Base-by-base conservation (phyloP, 2,797 vertebrate species). In the Thalassophryne amazonica region DNA sequence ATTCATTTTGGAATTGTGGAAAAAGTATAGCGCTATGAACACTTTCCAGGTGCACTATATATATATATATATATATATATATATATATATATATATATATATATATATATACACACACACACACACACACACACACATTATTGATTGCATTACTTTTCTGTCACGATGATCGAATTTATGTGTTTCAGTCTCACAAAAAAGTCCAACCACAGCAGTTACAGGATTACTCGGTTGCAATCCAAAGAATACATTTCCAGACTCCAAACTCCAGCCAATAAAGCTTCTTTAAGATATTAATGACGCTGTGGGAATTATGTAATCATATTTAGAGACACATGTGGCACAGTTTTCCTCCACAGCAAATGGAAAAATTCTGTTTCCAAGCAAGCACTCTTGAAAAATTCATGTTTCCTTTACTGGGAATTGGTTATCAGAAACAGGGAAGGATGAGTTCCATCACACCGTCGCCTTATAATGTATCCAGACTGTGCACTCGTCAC, bases 301-400 rank as follows among this genome's bases (percentile, higher is more conserved):
- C 52, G 57, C 62, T 60, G 43, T 63, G 48, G 41, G 56, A 69
- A 41, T 54, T 45, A 60, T 61, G 45, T 13, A 43, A 57, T 42
- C 52, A 36, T 17, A 50, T 43, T 62, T 7, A 0, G 25, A 61
- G 47, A 28, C 47, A 55, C 42, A 36, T 0, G 25, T 61, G 47
- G 28, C 47, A 55, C 42, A 36, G 49, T 66, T 79, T 52, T 53
- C 49, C 31, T 54, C 30, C 39, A 9, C 9, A 63, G 71, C 56
- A 84, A 87, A 87, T 84, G 76, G 76, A 60, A 82, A 83, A 81
- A 50, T 73, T 64, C 59, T 85, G 78, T 85, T 73, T 74, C 55
- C n/a, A 9, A 40, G 33, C 19, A 1, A 28, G 58, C 16, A 27
- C 10, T 54, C 24, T 41, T 86, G 55, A 86, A 87, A 83, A 10